Conservation (phyloP, 1,140 invertebrate species). For the Trinorchestia longiramus region DNA sequence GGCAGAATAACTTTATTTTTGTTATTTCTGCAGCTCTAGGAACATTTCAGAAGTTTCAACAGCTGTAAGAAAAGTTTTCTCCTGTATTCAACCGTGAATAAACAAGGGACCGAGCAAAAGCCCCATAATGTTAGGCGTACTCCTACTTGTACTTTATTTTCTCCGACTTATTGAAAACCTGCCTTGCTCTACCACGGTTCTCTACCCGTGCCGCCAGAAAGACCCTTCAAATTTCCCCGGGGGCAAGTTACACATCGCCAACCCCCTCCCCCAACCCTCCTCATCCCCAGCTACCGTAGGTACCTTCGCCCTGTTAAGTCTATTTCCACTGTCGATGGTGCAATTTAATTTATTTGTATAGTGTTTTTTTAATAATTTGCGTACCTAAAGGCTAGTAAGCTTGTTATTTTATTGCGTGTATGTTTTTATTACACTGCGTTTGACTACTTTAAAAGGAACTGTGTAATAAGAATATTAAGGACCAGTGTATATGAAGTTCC, state of each 20-base stretch:
- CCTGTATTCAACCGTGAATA: background rate
- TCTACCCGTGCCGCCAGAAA: background rate
- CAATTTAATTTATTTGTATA: background rate
- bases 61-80: background rate
- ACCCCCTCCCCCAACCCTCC: background rate
- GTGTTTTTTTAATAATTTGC: background rate
- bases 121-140: background rate
- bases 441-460: background rate
- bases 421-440: background rate
- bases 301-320: background rate
- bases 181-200: background rate
- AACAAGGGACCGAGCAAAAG: background rate
- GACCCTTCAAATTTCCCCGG: conserved; percentile 9
- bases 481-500: background rate
- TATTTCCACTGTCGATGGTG: background rate
- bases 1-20: background rate
- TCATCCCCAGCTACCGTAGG: no score
- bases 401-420: background rate
- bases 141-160: background rate
- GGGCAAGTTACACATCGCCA: background rate
- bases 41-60: background rate
- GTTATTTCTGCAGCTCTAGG: background rate
- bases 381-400: background rate
- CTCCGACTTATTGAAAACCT: background rate
- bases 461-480: background rate